Evolutionary conservation across 2,113 vertebrate genomes (phyloP).

Genomic region (Tetraodon nigroviridis): DNA sequence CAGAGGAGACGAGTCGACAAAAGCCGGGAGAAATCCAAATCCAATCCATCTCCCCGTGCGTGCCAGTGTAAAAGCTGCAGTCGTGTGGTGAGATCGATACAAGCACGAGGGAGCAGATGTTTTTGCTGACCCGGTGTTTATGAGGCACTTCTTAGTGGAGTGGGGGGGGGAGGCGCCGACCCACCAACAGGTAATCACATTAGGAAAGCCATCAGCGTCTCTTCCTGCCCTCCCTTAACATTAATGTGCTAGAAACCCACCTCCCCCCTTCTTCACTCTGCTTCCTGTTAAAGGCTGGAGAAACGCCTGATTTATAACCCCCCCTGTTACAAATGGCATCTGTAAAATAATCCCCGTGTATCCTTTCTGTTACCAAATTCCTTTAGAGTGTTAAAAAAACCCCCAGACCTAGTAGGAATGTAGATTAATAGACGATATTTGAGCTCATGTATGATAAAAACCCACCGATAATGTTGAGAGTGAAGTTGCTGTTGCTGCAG

Average conservation of each 20-base stretch:
- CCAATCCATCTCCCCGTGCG: slow-evolving; percentile 6
- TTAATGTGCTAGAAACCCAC: slow-evolving; percentile 17
- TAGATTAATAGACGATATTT: not conserved
- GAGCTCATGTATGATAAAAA: not conserved
- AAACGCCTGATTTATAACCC: not conserved
- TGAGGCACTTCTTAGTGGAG: slow-evolving; percentile 6
- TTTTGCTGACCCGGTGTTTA: slow-evolving; percentile 20
- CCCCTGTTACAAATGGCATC: no score
- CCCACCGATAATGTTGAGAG: slow-evolving; percentile 86
- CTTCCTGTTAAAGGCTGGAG: slow-evolving; percentile 20
- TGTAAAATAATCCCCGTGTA: no score
- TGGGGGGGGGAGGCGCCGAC: slow-evolving; percentile 26
- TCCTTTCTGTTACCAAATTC: no score
- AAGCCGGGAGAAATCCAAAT: slow-evolving; percentile 15
- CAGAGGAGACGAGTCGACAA: not conserved
- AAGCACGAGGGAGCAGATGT: slow-evolving; percentile 4
- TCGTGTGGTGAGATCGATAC: not conserved
- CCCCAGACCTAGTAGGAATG: no score
- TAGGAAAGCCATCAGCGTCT: slow-evolving; percentile 22
- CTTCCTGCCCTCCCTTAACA: slow-evolving; percentile 21
- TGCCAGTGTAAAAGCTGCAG: not conserved
- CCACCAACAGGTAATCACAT: slow-evolving; percentile 45
- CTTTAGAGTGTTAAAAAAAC: no score
- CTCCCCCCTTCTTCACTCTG: not conserved
- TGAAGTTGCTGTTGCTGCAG: slow-evolving; percentile 90